Evolutionary conservation across 2,113 vertebrate genomes (phyloP), one percentile per base, ranked within the genome.

Genomic region (Crotophaga sulcirostris): DNA sequence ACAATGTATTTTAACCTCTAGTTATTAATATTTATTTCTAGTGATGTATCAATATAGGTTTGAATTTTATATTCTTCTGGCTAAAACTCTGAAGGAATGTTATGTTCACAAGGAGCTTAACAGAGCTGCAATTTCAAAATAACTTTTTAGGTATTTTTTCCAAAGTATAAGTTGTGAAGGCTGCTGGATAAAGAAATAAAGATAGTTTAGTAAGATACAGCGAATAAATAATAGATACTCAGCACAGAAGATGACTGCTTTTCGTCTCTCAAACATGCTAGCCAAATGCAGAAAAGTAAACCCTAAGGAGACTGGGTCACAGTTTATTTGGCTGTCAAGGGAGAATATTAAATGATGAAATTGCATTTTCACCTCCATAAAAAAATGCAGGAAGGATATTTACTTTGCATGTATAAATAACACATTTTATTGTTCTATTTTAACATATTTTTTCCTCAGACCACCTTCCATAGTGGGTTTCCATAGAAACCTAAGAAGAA

Each of bases 401-500:
- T 95, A 82, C 55, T 89, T 97, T 96, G 40, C 55, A 78, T 92
- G 67, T 76, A 94, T 88, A 96, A 94, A 93, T 86, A 89, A 38
- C 78, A 88, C 40, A 89, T 89, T 72, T 96, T 96, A 88, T 88
- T 87, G n/a, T 95, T 94, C 87, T 93, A 67, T 94, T 97, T 97
- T 95, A 96, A 93, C 52, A 94, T 94, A 94, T 66, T 69, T 67
- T 95, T 89, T 84, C 84, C 51, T 96, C 63, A 95, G 67, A 73
- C 55, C 60, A 97, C 84, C 69, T 93, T 64, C 76, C 96, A 94
- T 95, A 82, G 63, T n/a, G n/a, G 87, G 97, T 98, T 97, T 97
- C 97, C 97, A 97, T 98, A 97, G 97, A 97, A 98, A 98, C 97
- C 44, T 63, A 56, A 91, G 64, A 91, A 92, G 82, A 95, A 97